Percentiles rank a stretch among this genome's conserved stretches.
Evolutionary conservation across 2,113 vertebrate genomes (phyloP).

Genomic region (Nymphicus hollandicus): DNA sequence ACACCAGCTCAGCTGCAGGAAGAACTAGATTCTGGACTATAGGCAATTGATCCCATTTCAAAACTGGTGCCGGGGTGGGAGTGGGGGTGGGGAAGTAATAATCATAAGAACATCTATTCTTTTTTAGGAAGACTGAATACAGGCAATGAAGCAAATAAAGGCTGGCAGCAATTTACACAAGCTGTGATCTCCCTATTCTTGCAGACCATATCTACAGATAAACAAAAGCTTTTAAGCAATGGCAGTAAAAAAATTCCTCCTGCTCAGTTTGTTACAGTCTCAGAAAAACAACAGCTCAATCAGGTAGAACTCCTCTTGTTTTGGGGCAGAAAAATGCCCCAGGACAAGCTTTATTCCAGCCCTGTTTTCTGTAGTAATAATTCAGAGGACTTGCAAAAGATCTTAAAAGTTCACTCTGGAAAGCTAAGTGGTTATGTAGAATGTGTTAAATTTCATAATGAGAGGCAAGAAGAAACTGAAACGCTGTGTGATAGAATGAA

Average conservation of each 20-base stretch:
- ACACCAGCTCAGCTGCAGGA: not conserved
- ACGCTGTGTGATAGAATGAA: not conserved
- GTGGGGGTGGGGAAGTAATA: not conserved
- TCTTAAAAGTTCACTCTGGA: not conserved
- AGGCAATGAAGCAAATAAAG: not conserved
- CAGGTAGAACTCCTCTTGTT: not conserved
- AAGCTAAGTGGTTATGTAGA: conserved; percentile 6
- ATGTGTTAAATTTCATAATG: conserved; percentile 12
- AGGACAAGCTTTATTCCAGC: not conserved
- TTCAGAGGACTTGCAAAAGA: not conserved
- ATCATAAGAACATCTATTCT: not conserved
- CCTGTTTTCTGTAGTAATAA: accelerated
- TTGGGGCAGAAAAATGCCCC: not conserved
- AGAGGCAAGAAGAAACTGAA: conserved; percentile 5
- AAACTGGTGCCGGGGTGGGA: not conserved
- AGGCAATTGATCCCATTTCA: not conserved
- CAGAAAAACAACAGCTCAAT: not conserved
- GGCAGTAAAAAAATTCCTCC: not conserved
- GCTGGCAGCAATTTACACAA: not conserved
- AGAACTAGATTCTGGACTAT: not conserved
- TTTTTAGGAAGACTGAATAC: not conserved
- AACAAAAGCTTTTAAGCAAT: conserved; percentile 8
- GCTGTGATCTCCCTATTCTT: not conserved
- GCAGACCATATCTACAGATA: not conserved
- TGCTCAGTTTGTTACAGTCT: not conserved